phyloP scores from a whole-genome alignment of 1,140 invertebrate species.

The Samia ricini region DNA sequence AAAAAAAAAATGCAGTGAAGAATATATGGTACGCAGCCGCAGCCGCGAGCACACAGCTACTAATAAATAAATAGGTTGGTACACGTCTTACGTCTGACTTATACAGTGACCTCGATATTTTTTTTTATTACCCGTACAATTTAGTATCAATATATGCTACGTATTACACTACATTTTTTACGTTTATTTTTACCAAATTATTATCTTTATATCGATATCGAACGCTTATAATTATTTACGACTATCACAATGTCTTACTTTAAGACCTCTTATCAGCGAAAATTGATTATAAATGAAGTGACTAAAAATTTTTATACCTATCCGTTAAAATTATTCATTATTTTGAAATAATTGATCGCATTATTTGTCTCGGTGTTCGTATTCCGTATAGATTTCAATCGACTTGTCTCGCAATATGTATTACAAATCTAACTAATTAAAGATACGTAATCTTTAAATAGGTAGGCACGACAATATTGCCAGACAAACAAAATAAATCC shows the following conservation, averaged over 20 bases:
- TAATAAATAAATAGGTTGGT: too few species aligned
- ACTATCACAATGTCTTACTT: background rate
- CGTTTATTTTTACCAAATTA: background rate
- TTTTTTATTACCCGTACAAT: background rate
- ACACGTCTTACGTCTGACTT: too few species aligned
- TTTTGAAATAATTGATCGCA: background rate
- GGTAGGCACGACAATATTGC: background rate
- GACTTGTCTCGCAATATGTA: background rate
- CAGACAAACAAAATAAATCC: background rate
- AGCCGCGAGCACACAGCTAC: too few species aligned
- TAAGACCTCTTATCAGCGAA: background rate
- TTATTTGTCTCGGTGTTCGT: background rate
- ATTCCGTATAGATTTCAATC: background rate
- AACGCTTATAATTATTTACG: background rate
- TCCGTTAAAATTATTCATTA: background rate
- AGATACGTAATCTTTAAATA: background rate
- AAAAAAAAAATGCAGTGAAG: too few species aligned
- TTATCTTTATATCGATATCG: background rate
- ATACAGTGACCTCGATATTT: too few species aligned
- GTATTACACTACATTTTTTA: background rate
- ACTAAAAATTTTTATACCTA: too few species aligned
- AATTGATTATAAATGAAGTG: background rate
- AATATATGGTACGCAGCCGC: too few species aligned
- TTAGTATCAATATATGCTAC: background rate
- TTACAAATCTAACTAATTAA: background rate